Evolutionary conservation across 1,140 invertebrate genomes (phyloP).

Genomic region (Phocides pigmalion): DNA sequence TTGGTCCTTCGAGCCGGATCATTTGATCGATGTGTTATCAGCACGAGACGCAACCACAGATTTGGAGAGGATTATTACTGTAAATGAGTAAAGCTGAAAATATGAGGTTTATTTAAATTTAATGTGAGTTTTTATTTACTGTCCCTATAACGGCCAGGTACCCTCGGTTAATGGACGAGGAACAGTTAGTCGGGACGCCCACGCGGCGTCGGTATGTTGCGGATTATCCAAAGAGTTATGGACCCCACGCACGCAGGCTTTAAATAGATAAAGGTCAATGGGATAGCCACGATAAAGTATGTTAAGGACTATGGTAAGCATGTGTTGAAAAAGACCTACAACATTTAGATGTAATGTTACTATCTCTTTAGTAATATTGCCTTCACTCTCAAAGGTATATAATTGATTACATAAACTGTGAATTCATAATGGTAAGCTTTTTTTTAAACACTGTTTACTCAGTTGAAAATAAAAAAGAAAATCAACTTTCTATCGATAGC

Average conservation of each 20-base stretch:
- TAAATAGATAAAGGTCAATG: constrained; percentile 46
- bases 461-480: constrained; percentile 10
- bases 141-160: constrained; percentile 30
- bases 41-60: constrained; percentile 20
- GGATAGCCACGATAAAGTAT: constrained; percentile 27
- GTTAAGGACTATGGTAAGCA: constrained; percentile 9
- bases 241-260: constrained; percentile 48
- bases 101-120: constrained; percentile 30
- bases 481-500: constrained; percentile 15
- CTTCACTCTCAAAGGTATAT: neutral
- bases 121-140: constrained; percentile 30
- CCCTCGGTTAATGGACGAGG: constrained; percentile 38
- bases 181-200: constrained; percentile 47
- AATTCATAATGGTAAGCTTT: too few species aligned
- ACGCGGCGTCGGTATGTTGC: constrained; percentile 41
- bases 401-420: neutral
- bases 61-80: constrained; percentile 24
- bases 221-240: constrained; percentile 52
- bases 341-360: neutral
- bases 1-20: constrained; percentile 18
- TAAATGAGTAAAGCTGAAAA: constrained; percentile 20
- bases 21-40: constrained; percentile 27
- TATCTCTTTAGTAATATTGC: neutral
- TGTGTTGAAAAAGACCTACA: neutral
- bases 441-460: too few species aligned